A percentile compares a stretch with the other conserved stretches of the same genome.
Evolutionary conservation across 2,113 vertebrate genomes (phyloP).

Genomic region (Phainopepla nitens): DNA sequence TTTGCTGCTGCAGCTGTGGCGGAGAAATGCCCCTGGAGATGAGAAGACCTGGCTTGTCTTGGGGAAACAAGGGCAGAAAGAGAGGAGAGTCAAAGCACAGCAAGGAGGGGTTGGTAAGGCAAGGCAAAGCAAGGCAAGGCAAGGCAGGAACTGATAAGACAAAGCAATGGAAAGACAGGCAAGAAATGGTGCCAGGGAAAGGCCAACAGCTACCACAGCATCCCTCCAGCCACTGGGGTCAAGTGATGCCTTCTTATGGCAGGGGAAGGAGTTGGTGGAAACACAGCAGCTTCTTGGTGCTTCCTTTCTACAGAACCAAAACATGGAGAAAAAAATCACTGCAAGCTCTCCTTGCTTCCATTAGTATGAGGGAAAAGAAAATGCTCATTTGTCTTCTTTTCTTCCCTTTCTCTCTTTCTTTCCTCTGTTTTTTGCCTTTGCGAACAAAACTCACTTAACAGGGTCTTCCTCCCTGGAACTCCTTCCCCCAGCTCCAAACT

Average conservation of each 20-base stretch:
- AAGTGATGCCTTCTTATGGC: neutral
- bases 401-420: neutral
- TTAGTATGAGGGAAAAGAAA: neutral
- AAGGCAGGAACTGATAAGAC: neutral
- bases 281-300: neutral
- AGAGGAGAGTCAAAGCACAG: neutral
- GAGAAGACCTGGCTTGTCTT: neutral
- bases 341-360: neutral
- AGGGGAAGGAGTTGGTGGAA: neutral
- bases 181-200: neutral
- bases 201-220: neutral
- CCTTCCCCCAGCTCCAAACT: neutral
- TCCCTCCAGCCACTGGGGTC: neutral
- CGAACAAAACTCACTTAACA: neutral
- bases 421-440: neutral
- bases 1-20: neutral
- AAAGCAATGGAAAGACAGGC: neutral
- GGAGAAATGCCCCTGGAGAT: neutral
- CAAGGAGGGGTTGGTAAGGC: neutral
- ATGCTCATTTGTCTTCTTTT: neutral
- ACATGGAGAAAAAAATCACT: neutral
- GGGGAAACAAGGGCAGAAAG: rapidly evolving
- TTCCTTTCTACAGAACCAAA: neutral
- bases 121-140: neutral
- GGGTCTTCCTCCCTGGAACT: neutral